A percentile compares a stretch with the other conserved stretches of the same genome.
phyloP scores from a whole-genome alignment of 2,113 vertebrate genomes.

The Odocoileus virginianus region DNA sequence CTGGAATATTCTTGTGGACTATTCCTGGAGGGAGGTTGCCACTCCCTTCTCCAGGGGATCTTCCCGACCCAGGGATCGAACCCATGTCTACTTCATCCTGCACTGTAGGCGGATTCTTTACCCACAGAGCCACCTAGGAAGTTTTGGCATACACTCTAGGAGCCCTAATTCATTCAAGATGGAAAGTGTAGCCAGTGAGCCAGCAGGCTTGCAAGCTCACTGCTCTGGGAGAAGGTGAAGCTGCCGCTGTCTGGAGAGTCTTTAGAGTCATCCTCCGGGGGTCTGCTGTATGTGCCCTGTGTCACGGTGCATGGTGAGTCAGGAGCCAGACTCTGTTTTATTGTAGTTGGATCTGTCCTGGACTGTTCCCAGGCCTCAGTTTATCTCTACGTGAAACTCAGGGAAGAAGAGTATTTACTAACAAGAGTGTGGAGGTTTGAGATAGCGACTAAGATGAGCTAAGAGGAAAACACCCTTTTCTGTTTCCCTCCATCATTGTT shows the following conservation, averaged over 20 bases:
- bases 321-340: not conserved
- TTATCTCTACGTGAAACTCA: not conserved
- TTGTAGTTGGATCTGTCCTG: not conserved
- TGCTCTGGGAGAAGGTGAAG: not conserved
- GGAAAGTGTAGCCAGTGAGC: rapidly evolving
- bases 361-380: not conserved
- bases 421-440: not conserved
- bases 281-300: not conserved
- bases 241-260: rapidly evolving
- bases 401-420: not conserved
- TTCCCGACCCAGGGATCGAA: not conserved
- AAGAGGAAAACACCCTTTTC: not conserved
- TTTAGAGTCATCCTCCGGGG: not conserved
- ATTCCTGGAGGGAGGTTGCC: not conserved
- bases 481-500: not conserved
- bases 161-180: not conserved
- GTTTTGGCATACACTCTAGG: rapidly evolving
- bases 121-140: not conserved
- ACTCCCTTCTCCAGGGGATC: not conserved
- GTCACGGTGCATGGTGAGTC: not conserved
- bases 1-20: not conserved
- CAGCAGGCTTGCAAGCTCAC: not conserved
- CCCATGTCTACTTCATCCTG: not conserved
- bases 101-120: not conserved
- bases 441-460: not conserved